Base-by-base conservation (phyloP, 2,888 invertebrate species). In the Endomychus coccineus region DNA sequence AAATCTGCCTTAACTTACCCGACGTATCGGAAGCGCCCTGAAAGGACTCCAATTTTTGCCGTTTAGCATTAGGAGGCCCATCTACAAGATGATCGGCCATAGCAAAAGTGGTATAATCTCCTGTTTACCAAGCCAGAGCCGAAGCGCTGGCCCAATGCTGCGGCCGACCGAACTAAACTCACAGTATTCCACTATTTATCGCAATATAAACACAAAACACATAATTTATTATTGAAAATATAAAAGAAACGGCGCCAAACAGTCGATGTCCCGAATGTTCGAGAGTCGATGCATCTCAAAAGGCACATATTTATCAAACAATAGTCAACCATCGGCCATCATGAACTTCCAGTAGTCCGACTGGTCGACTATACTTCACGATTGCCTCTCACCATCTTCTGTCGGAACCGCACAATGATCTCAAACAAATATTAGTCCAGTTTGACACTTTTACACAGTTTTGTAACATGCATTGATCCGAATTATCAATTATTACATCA, bases 11-110 rank as follows among this genome's bases (percentile, higher is more conserved):
- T 59, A 63, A 70, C 78, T 79, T 70, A 84, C 85, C 84, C 67
- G 83, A 78, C 58, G 81, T 75, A 68, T 85, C 85, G 55, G 83
- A 80, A 58, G 83, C 77, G 65, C 82, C 80, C 73, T 83, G 83
- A 69, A 83, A 84, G 66, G 82, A 77, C 74, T 84, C 81, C 71
- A 92, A 82, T 74, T 92, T 92, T 67, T 83, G 84, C 80, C 92
- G 83, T 82, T 94, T 92, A 68, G 67, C 63, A 67, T 83, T 89
- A 70, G 92, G 90, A 79, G 91, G 92, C 74, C 91, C 91, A 75
- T 89, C 89, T 71, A 80, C 81, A 69, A 87, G 79, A 75, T 87
- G 87, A 80, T 92, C 92, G 75, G 89, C 89, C 92, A 92, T 92
- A 57, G 59, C 58, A 56, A 53, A 55, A 53, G 51, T 46, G 43